Base-by-base conservation (phyloP, 2,888 invertebrate genomes). In the Synanthedon myopaeformis region DNA sequence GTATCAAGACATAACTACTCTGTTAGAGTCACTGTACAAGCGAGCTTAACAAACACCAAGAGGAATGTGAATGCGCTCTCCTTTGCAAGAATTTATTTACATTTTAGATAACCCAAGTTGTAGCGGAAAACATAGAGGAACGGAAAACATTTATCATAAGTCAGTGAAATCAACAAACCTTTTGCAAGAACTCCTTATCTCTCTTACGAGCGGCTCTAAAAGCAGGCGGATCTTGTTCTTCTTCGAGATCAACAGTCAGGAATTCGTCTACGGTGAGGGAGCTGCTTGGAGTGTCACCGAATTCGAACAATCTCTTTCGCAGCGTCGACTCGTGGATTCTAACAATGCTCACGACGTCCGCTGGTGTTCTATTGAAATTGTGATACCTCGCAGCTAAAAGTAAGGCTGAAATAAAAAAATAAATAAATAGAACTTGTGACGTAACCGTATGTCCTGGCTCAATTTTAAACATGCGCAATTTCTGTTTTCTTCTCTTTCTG, bases 281-380 rank as follows among this genome's bases (percentile, higher is more conserved):
- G 69, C 98, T 96, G 11, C 98, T 97, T 0, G 99, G 97, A 0
- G 99, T 99, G 64, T 97, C 96, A 0, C 97, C 96, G 77, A 99
- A 99, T 84, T 99, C 99, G 35, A 94, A 90, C 45, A 99, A 88
- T 56, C 95, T 91, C 88, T 97, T 98, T 54, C 96, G 90, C 45
- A 98, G 85, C 0, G 98, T 98, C 0, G 95, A 93, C 79, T 98
- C 96, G 71, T 98, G 97, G 13, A 98, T 96, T 84, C 97, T 97
- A 0, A 98, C 98, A 66, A 98, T 96, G 72, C 95, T 94, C 13
- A 98, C 94, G 52, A 99, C 93, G 72, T 99, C 97, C 49, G 91
- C 85, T 6, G 96, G 92, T 0, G 94, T 94, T 58, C 98, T 90
- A 68, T 91, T 94, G 78, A 96, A 98, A 69, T 96, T 94, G 78